phyloP scores from a whole-genome alignment of 2,113 vertebrate species.

The Lepisosteus osseus region DNA sequence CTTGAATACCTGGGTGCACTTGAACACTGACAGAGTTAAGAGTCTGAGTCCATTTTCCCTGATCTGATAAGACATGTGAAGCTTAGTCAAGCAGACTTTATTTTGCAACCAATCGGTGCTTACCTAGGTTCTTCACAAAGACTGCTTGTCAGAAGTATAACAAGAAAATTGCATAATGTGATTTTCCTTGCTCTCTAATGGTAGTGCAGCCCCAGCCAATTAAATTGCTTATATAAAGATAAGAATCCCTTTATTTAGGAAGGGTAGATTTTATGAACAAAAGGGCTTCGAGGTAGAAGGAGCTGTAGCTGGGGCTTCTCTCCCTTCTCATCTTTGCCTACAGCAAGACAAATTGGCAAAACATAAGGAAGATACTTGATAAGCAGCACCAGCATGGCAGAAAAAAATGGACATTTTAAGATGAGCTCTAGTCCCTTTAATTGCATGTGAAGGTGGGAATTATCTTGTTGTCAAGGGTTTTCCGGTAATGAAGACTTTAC shows the following conservation, averaged over 20 bases:
- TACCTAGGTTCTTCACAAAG: slow-evolving; percentile 36
- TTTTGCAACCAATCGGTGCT: slow-evolving; percentile 32
- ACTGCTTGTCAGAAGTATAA: slow-evolving; percentile 32
- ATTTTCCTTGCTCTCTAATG: slow-evolving; percentile 35
- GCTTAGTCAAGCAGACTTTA: slow-evolving; percentile 34
- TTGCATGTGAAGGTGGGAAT: slow-evolving; percentile 36
- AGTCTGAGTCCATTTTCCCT: slow-evolving; percentile 19
- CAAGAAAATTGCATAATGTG: slow-evolving; percentile 46
- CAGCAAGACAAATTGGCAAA: slow-evolving; percentile 36
- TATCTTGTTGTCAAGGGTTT: slow-evolving; percentile 2
- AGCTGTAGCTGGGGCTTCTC: slow-evolving; percentile 17
- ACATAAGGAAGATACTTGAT: slow-evolving; percentile 28
- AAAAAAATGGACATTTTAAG: slow-evolving; percentile 59
- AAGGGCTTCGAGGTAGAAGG: slow-evolving; percentile 33
- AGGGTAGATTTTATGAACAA: slow-evolving; percentile 40
- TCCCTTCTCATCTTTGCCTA: slow-evolving; percentile 36
- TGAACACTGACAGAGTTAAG: slow-evolving; percentile 31
- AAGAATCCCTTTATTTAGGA: slow-evolving; percentile 48
- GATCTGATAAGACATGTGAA: slow-evolving; percentile 35
- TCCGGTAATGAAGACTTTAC: neutral
- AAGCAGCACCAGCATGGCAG: slow-evolving; percentile 18
- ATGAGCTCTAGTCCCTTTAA: slow-evolving; percentile 46
- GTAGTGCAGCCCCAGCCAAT: slow-evolving; percentile 46
- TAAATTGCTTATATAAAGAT: slow-evolving; percentile 47
- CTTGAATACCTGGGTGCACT: slow-evolving; percentile 32